Evolutionary conservation across 2,888 invertebrate species (phyloP).

Genomic region (Lepas anatifera): DNA sequence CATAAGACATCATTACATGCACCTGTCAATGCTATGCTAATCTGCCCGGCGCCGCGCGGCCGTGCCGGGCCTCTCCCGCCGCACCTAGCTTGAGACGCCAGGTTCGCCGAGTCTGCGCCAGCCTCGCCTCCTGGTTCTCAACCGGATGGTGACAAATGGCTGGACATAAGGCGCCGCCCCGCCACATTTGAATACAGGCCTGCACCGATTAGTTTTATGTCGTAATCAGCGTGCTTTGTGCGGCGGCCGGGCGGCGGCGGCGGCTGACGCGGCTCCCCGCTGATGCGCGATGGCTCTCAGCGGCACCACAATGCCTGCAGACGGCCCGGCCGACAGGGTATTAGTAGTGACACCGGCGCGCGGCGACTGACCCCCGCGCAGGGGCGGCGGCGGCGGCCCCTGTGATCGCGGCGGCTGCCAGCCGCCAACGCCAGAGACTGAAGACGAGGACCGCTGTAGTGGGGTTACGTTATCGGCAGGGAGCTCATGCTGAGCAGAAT

Average conservation of each 20-base stretch:
- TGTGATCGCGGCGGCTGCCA: background rate
- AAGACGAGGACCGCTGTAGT: too few relatives aligned
- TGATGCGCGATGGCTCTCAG: background rate
- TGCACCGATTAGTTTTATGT: constrained; percentile 1
- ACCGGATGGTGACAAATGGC: background rate
- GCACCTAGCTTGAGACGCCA: too few relatives aligned
- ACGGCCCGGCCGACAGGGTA: background rate
- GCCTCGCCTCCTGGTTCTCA: too few relatives aligned
- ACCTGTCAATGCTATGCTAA: too few relatives aligned
- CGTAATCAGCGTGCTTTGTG: background rate
- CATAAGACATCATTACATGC: too few relatives aligned
- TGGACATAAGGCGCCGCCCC: background rate
- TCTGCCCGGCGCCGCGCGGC: too few relatives aligned
- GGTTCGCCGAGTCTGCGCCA: too few relatives aligned
- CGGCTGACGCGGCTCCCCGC: background rate
- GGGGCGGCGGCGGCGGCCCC: background rate
- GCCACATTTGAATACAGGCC: background rate
- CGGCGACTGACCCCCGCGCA: background rate
- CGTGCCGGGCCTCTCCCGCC: too few relatives aligned
- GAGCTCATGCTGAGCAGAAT: too few relatives aligned
- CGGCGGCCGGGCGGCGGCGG: background rate
- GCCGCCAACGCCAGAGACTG: too few relatives aligned
- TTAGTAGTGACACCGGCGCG: background rate
- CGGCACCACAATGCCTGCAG: background rate
- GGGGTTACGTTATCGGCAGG: too few relatives aligned